Evolutionary conservation across 1,140 invertebrate species (phyloP).

Genomic region (Monomorium pharaonis): DNA sequence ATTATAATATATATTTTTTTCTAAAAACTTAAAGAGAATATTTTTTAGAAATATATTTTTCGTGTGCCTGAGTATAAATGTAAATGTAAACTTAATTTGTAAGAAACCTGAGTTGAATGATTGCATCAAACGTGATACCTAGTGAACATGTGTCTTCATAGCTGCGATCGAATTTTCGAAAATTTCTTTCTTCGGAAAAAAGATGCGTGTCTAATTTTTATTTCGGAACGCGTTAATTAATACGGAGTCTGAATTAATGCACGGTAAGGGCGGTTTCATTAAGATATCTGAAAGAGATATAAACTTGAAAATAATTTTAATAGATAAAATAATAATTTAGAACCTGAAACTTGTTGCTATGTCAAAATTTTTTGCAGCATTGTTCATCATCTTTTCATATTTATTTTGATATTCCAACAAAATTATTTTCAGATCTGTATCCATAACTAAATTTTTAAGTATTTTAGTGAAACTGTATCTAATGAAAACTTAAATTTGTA

Average conservation of each 20-base stretch:
- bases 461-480: too few species aligned
- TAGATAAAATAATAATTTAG: too few species aligned
- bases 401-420: too few species aligned
- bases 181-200: neutral
- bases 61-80: neutral
- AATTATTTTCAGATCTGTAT: too few species aligned
- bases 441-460: too few species aligned
- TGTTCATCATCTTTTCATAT: too few species aligned
- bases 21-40: neutral
- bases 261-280: too few species aligned
- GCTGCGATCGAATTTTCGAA: neutral
- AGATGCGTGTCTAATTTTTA: neutral
- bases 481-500: too few species aligned
- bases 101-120: neutral
- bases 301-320: too few species aligned
- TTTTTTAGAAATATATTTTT: neutral
- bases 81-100: neutral
- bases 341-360: too few species aligned
- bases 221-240: neutral
- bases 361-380: too few species aligned
- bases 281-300: too few species aligned
- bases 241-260: neutral
- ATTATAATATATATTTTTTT: neutral
- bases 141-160: neutral
- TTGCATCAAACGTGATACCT: conserved; percentile 28